These are phyloP conservation scores for Geotrupes spiniger DNA, from an alignment of 2,888 invertebrate species.

Conservation along the genomic window DNA sequence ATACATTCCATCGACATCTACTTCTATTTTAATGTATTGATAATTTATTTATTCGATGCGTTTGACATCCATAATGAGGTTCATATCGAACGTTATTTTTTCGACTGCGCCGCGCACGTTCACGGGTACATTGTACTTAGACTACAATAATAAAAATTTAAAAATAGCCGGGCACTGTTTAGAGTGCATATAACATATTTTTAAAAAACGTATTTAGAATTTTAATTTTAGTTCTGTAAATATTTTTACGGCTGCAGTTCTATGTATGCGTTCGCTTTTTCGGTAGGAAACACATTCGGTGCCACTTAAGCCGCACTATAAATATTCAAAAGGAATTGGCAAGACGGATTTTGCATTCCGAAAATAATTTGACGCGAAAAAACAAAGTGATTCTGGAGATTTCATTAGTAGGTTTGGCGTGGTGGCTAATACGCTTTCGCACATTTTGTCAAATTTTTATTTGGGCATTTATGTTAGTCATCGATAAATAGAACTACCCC, in stretches of 20 bases:
- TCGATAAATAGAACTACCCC: too few relatives aligned
- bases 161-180: slow-evolving; percentile 1
- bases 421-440: too few relatives aligned
- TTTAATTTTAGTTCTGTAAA: slow-evolving; percentile 21
- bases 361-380: too few relatives aligned
- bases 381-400: too few relatives aligned
- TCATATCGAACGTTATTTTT: background rate
- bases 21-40: slow-evolving; percentile 2
- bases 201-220: slow-evolving; percentile 20
- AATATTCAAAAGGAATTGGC: too few relatives aligned
- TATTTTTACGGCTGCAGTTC: slow-evolving; percentile 13
- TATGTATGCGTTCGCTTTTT: background rate
- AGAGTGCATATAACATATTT: slow-evolving; percentile 8
- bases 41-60: slow-evolving; percentile 7
- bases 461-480: too few relatives aligned
- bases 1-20: background rate
- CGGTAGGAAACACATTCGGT: too few relatives aligned
- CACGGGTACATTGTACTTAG: slow-evolving; percentile 5
- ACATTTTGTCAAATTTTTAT: too few relatives aligned
- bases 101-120: background rate
- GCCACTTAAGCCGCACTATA: too few relatives aligned
- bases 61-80: slow-evolving; percentile 3
- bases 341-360: too few relatives aligned
- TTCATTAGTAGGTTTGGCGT: too few relatives aligned
- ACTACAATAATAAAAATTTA: slow-evolving; percentile 2